phyloP scores from a whole-genome alignment of 2,113 vertebrate species.

The Planiliza haematocheilus region DNA sequence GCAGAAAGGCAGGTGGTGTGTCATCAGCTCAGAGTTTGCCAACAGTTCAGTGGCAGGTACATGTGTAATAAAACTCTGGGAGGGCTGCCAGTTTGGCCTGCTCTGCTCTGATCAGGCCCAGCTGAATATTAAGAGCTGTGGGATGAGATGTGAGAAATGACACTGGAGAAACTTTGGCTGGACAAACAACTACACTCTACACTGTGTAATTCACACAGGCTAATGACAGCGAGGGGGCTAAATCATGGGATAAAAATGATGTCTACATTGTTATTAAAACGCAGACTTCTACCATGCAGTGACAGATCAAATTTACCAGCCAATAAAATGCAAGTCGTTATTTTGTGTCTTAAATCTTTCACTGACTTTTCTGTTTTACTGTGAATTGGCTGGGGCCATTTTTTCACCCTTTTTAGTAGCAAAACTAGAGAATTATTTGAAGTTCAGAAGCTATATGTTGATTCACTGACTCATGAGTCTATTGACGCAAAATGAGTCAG shows the following conservation, averaged over 20 bases:
- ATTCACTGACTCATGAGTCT: too few relatives aligned
- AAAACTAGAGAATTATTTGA: too few relatives aligned
- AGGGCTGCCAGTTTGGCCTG: constrained; percentile 42
- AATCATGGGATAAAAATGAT: background rate
- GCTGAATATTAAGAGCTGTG: constrained; percentile 43
- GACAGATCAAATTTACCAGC: background rate
- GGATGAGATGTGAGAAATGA: constrained; percentile 25
- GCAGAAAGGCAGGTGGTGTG: constrained; percentile 42
- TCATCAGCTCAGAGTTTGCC: constrained; percentile 43
- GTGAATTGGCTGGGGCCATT: too few relatives aligned
- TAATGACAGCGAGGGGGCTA: background rate
- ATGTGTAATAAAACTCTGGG: constrained; percentile 54
- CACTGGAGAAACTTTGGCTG: background rate
- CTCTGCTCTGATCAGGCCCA: constrained; percentile 26
- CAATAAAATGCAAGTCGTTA: too few relatives aligned
- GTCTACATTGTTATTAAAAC: background rate
- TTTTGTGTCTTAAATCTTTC: too few relatives aligned
- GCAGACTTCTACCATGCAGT: too few relatives aligned
- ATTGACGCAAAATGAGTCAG: too few relatives aligned
- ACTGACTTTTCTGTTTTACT: too few relatives aligned
- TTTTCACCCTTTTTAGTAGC: too few relatives aligned
- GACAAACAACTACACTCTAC: background rate
- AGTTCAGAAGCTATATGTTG: too few relatives aligned
- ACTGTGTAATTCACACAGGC: background rate
- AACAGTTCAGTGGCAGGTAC: constrained; percentile 52